Evolutionary conservation across 2,888 invertebrate species (phyloP).

Genomic region (Chrysomela aeneicollis): DNA sequence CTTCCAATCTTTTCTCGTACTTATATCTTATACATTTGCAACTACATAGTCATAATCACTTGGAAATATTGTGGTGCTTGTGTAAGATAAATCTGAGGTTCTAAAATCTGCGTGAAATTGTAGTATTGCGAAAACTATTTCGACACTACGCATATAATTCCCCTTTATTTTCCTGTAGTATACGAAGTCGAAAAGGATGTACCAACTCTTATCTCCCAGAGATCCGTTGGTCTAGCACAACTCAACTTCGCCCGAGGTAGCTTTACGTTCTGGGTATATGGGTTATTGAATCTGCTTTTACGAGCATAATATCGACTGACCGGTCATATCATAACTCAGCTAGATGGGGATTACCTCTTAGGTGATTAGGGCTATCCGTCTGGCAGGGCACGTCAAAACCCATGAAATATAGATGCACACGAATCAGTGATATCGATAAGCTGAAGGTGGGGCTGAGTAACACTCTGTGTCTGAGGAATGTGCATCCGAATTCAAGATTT

Average conservation of each 20-base stretch:
- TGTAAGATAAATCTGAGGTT: too few species aligned
- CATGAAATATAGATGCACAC: slow-evolving; percentile 50
- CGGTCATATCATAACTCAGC: slow-evolving; percentile 62
- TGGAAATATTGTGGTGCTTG: too few species aligned
- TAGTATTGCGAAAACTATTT: too few species aligned
- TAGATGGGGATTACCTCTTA: slow-evolving; percentile 61
- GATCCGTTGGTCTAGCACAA: background rate
- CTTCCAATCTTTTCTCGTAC: too few species aligned
- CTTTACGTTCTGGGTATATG: slow-evolving; percentile 50
- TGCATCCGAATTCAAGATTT: background rate
- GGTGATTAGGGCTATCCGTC: slow-evolving; percentile 61
- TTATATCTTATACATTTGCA: too few species aligned
- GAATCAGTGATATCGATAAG: slow-evolving; percentile 38
- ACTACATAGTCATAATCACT: too few species aligned
- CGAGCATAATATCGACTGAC: slow-evolving; percentile 56
- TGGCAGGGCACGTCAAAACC: slow-evolving; percentile 52
- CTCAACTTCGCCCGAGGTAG: background rate
- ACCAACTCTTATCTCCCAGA: too few species aligned
- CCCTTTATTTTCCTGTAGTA: too few species aligned
- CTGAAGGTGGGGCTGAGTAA: slow-evolving; percentile 23
- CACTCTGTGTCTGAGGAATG: too few species aligned
- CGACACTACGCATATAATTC: too few species aligned
- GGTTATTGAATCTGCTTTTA: slow-evolving; percentile 61
- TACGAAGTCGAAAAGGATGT: too few species aligned
- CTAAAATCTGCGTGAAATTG: too few species aligned